A percentile compares a stretch with the other conserved stretches of the same genome.
Conservation (phyloP, 1,140 invertebrate genomes). For the Pantala flavescens region DNA sequence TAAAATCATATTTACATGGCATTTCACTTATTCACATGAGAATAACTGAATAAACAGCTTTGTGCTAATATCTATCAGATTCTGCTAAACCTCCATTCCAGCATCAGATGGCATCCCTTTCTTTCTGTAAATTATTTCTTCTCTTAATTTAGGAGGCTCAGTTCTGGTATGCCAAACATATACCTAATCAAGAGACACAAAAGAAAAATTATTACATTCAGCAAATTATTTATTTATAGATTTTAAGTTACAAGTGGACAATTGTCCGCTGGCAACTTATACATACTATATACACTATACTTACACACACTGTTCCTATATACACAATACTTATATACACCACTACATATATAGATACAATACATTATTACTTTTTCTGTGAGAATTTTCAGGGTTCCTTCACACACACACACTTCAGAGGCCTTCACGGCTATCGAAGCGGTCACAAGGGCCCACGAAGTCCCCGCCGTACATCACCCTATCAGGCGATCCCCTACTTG, state of each 20-base stretch:
- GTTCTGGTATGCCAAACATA: conserved; percentile 97
- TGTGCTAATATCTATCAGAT: neutral
- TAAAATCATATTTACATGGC: neutral
- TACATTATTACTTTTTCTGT: too few relatives aligned
- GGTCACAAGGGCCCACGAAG: too few relatives aligned
- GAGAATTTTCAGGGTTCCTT: neutral
- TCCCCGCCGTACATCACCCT: too few relatives aligned
- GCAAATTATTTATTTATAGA: neutral
- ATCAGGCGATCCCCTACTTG: too few relatives aligned
- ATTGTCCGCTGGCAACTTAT: too few relatives aligned
- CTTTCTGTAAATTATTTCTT: conserved; percentile 46
- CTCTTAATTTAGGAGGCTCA: conserved; percentile 63
- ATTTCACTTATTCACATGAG: neutral
- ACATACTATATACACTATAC: too few relatives aligned
- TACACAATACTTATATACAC: too few relatives aligned
- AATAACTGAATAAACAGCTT: neutral
- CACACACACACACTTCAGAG: conserved; percentile 1
- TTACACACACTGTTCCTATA: neutral
- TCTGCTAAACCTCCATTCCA: conserved; percentile 56
- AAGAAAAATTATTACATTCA: neutral
- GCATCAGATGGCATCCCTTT: conserved; percentile 48
- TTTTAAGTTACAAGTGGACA: too few relatives aligned
- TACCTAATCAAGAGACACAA: conserved; percentile 41
- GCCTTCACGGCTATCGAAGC: too few relatives aligned
- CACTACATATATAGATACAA: too few relatives aligned